phyloP scores from a whole-genome alignment of 2,113 vertebrate genomes.

The Oreochromis niloticus region DNA sequence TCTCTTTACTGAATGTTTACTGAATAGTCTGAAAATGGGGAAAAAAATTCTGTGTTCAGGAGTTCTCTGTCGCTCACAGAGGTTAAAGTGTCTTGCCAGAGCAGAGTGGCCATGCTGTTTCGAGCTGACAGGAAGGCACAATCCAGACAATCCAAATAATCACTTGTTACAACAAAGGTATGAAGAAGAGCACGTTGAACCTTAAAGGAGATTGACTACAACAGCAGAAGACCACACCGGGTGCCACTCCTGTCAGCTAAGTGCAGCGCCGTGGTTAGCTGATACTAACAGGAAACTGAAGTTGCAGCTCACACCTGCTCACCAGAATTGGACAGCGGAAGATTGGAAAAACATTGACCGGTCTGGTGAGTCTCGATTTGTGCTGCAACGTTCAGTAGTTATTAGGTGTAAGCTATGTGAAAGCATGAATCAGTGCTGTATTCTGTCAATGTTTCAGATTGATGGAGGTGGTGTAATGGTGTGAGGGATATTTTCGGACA shows the following conservation, averaged over 20 bases:
- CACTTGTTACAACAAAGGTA: background rate
- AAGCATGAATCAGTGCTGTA: background rate
- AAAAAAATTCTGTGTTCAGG: background rate
- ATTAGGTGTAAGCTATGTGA: background rate
- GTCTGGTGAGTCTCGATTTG: background rate
- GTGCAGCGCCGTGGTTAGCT: background rate
- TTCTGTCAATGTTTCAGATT: background rate
- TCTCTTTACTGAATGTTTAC: background rate
- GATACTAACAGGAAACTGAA: background rate
- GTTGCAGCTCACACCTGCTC: background rate
- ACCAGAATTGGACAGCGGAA: background rate
- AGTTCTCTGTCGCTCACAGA: rapidly evolving
- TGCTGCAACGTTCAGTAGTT: background rate
- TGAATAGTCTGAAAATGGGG: background rate
- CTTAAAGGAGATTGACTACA: background rate
- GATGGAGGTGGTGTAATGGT: background rate
- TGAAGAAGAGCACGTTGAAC: background rate
- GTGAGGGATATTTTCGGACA: background rate
- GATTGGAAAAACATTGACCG: background rate
- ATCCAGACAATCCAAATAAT: background rate
- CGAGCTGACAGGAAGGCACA: background rate
- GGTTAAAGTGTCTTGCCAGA: background rate
- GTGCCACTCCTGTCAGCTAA: background rate
- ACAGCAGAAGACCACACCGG: background rate
- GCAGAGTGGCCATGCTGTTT: background rate